Evolutionary conservation across 37 sponge, comb jelly and placozoan species (phyloP).

Genomic region (Beroe ovata): DNA sequence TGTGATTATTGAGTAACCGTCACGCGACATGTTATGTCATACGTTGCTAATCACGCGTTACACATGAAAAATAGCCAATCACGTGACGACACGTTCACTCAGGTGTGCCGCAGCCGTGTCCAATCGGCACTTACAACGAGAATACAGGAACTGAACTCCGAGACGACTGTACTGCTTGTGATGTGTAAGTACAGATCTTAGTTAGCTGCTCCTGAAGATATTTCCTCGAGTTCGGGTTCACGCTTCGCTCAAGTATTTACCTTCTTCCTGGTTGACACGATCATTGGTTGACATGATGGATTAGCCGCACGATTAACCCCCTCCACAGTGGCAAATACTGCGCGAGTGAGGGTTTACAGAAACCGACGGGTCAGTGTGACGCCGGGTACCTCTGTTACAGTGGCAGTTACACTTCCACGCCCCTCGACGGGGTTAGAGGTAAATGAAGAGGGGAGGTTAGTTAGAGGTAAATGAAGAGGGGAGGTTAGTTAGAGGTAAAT

Average conservation of each 20-base stretch:
- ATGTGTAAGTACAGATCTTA: too few species aligned
- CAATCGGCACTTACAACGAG: neutral
- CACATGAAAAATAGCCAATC: too few species aligned
- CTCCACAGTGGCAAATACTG: conserved; percentile 4
- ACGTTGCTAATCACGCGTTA: too few species aligned
- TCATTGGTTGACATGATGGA: neutral
- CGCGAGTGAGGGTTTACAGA: conserved; percentile 3
- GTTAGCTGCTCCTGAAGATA: too few species aligned
- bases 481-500: too few species aligned
- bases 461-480: too few species aligned
- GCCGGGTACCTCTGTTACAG: neutral
- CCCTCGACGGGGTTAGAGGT: conserved; percentile 16
- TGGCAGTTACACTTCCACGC: conserved; percentile 8
- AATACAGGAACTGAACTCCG: neutral
- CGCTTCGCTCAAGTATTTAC: too few species aligned
- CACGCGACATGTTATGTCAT: too few species aligned
- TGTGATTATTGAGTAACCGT: too few species aligned
- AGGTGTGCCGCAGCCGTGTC: neutral
- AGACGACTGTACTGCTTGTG: neutral
- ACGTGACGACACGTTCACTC: too few species aligned
- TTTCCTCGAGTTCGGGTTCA: too few species aligned
- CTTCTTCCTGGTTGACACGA: too few species aligned
- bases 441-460: neutral
- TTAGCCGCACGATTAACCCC: neutral
- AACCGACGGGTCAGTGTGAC: neutral